Evolutionary conservation across 2,113 vertebrate species (phyloP).

Genomic region (Megaleporinus macrocephalus): DNA sequence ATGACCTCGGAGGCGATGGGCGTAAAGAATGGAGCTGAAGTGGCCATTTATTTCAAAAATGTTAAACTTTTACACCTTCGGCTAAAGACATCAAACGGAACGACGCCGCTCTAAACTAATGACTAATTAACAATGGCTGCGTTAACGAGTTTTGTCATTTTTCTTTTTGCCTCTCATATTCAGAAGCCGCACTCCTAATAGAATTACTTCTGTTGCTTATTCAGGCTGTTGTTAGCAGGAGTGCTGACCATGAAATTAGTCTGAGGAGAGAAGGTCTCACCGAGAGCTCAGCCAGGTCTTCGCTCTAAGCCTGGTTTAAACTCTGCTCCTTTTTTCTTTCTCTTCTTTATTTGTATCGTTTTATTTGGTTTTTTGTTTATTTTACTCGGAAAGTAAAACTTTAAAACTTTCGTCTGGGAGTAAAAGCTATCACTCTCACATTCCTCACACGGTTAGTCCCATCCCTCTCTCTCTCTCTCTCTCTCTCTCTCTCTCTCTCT

Average conservation of each 20-base stretch:
- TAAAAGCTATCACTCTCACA: conserved; percentile 67
- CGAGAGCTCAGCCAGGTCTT: neutral
- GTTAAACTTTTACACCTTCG: conserved; percentile 11
- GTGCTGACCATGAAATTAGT: neutral
- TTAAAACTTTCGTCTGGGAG: neutral
- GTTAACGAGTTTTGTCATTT: neutral
- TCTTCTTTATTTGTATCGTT: too few species aligned
- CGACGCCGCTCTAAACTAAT: neutral
- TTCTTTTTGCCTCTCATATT: neutral
- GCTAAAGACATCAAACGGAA: conserved; percentile 6
- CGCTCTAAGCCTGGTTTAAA: neutral
- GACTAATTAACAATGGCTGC: neutral
- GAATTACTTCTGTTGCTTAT: neutral
- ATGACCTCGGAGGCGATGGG: conserved; percentile 34
- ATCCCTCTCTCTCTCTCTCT: neutral
- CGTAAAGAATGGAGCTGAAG: conserved; percentile 33
- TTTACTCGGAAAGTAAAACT: neutral
- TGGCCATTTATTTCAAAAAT: conserved; percentile 5
- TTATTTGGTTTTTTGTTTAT: too few species aligned
- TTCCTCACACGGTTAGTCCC: conserved; percentile 84
- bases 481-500: conserved; percentile 4
- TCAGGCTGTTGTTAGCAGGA: neutral
- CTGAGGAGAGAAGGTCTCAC: neutral
- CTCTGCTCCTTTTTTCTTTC: too few species aligned
- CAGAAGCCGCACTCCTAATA: neutral